phyloP scores from a whole-genome alignment of 2,113 vertebrate species.

The Corythoichthys intestinalis region DNA sequence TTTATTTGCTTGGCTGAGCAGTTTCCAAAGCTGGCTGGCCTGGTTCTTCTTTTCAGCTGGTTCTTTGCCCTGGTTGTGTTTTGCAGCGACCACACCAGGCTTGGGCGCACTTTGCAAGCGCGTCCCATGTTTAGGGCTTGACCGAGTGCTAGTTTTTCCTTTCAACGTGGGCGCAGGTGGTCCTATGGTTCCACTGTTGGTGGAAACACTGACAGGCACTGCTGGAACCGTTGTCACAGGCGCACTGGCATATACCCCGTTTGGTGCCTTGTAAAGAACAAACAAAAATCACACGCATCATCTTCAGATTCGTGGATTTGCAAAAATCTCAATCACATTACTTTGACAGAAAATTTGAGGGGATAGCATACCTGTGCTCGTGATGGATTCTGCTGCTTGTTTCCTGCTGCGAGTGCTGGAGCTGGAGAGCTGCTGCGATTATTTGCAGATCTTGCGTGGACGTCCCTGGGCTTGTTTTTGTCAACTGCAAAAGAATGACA shows the following conservation, averaged over 20 bases:
- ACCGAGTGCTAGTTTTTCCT: constrained; percentile 22
- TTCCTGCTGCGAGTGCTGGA: constrained; percentile 16
- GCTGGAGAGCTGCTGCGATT: constrained; percentile 1
- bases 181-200: constrained; percentile 6
- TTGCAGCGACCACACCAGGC: neutral
- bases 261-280: constrained; percentile 26
- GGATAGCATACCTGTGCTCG: constrained; percentile 34
- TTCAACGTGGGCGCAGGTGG: constrained; percentile 10
- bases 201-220: neutral
- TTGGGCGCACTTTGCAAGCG: constrained; percentile 24
- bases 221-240: constrained; percentile 13
- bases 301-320: neutral
- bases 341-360: neutral
- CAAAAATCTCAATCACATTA: neutral
- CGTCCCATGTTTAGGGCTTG: constrained; percentile 31
- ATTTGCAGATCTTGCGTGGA: constrained; percentile 4
- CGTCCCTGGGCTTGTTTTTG: constrained; percentile 56
- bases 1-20: constrained; percentile 57
- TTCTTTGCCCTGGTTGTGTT: constrained; percentile 46
- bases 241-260: constrained; percentile 22
- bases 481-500: constrained; percentile 56
- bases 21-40: constrained; percentile 49
- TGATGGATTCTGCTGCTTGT: constrained; percentile 24
- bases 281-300: neutral
- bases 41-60: constrained; percentile 58